phyloP scores from a whole-genome alignment of 1,140 invertebrate genomes.

The Drosophila rhopaloa region DNA sequence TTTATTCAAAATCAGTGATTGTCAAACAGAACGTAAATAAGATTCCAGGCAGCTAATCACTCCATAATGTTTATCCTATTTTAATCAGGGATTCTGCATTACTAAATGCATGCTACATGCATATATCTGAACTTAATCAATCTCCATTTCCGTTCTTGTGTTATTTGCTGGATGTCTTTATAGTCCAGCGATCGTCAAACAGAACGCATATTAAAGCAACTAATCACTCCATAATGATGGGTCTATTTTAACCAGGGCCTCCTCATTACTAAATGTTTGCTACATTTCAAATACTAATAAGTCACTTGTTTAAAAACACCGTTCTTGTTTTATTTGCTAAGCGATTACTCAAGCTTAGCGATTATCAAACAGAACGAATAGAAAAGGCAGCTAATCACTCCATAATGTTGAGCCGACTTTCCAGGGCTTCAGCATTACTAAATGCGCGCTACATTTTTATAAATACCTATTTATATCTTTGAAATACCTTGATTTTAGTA shows the following conservation, averaged over 20 bases:
- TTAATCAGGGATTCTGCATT: constrained; percentile 28
- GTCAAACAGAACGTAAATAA: constrained; percentile 77
- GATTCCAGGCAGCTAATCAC: constrained; percentile 29
- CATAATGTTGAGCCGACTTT: constrained; percentile 11
- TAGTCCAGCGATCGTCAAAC: constrained; percentile 74
- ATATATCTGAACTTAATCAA: neutral
- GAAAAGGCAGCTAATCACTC: constrained; percentile 5
- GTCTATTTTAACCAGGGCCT: constrained; percentile 27
- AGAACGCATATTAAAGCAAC: constrained; percentile 70
- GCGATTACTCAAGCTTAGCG: constrained; percentile 4
- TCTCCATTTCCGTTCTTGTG: constrained; percentile 58
- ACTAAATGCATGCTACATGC: constrained; percentile 41
- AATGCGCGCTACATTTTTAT: constrained; percentile 19
- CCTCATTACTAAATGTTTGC: constrained; percentile 50
- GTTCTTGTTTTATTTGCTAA: constrained; percentile 11
- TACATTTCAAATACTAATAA: neutral
- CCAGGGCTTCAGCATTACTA: constrained; percentile 34
- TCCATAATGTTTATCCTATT: constrained; percentile 55
- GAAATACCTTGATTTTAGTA: neutral
- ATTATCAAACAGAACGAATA: constrained; percentile 8
- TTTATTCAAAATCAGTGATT: constrained; percentile 55
- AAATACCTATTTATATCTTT: neutral
- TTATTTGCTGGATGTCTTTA: constrained; percentile 57
- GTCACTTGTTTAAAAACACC: neutral
- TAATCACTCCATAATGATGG: constrained; percentile 55